Conservation (phyloP, 2,113 vertebrate genomes). For the Crotalus helleri region DNA sequence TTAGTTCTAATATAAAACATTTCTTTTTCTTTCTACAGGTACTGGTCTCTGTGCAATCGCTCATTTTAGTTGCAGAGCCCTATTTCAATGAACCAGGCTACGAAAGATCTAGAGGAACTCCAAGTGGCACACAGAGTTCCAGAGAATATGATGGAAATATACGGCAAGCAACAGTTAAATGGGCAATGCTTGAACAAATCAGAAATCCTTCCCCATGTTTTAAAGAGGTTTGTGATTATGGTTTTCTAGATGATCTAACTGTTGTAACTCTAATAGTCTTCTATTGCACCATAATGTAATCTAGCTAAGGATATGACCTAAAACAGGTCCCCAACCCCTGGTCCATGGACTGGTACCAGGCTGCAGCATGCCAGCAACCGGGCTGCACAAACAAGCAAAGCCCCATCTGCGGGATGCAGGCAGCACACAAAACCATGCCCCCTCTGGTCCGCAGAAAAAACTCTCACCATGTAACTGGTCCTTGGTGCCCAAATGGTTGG, state of each 20-base stretch:
- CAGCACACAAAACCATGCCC: too few relatives aligned
- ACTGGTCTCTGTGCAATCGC: constrained; percentile 95
- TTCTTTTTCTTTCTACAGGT: constrained; percentile 72
- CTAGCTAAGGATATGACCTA: background rate
- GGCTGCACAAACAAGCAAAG: too few relatives aligned
- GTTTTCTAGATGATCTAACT: background rate
- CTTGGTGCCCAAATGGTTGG: too few relatives aligned
- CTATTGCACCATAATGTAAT: background rate
- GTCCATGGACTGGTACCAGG: too few relatives aligned
- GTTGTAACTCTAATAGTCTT: background rate
- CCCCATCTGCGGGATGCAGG: too few relatives aligned
- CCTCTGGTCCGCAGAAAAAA: too few relatives aligned
- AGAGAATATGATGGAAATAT: constrained; percentile 98
- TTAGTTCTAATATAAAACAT: background rate
- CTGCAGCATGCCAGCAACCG: too few relatives aligned
- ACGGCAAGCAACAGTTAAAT: constrained; percentile 94
- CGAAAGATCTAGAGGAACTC: constrained; percentile 92
- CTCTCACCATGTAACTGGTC: too few relatives aligned
- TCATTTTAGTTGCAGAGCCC: constrained; percentile 94
- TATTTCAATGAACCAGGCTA: constrained; percentile 99
- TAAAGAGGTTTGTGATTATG: constrained; percentile 83
- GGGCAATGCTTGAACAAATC: constrained; percentile 99
- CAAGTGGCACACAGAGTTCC: constrained; percentile 96
- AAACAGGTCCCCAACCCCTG: background rate
- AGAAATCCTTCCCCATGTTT: constrained; percentile 95